Percentiles rank a stretch among this genome's conserved stretches.
phyloP scores from a whole-genome alignment of 2,888 invertebrate species.

The Cephonodes hylas region DNA sequence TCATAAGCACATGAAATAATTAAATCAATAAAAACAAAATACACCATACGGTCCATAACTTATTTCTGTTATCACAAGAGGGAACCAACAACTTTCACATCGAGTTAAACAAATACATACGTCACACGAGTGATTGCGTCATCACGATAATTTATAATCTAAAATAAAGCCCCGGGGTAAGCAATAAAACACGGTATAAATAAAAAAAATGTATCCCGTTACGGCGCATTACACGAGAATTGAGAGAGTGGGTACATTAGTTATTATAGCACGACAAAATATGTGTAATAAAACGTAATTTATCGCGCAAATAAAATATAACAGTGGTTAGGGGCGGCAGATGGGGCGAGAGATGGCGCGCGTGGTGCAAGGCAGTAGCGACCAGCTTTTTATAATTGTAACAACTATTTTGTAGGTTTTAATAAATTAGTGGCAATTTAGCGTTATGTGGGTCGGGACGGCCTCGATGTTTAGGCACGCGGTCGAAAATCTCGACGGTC shows the following conservation, averaged over 20 bases:
- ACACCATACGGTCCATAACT: no score
- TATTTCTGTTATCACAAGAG: neutral
- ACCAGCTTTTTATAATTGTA: constrained; percentile 12
- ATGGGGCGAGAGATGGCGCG: constrained; percentile 62
- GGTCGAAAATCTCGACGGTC: no score
- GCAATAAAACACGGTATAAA: constrained; percentile 62
- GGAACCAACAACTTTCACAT: neutral
- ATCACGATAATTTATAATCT: constrained; percentile 9
- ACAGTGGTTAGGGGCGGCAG: constrained; percentile 79
- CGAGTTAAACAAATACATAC: neutral
- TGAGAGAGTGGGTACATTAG: constrained; percentile 80
- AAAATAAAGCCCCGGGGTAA: constrained; percentile 42
- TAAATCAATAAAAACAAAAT: neutral
- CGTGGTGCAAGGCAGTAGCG: constrained; percentile 29
- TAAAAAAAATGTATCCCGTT: constrained; percentile 66
- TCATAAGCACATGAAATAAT: no score
- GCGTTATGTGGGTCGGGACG: no score
- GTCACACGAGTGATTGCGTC: constrained; percentile 24
- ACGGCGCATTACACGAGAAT: constrained; percentile 77
- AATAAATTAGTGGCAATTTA: no score
- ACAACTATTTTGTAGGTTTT: no score
- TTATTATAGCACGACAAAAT: constrained; percentile 83
- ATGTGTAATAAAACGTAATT: constrained; percentile 82
- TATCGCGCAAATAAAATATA: constrained; percentile 81
- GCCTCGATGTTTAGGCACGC: no score